Base-by-base conservation (phyloP, 2,797 vertebrate genomes). In the Zalophus californianus region DNA sequence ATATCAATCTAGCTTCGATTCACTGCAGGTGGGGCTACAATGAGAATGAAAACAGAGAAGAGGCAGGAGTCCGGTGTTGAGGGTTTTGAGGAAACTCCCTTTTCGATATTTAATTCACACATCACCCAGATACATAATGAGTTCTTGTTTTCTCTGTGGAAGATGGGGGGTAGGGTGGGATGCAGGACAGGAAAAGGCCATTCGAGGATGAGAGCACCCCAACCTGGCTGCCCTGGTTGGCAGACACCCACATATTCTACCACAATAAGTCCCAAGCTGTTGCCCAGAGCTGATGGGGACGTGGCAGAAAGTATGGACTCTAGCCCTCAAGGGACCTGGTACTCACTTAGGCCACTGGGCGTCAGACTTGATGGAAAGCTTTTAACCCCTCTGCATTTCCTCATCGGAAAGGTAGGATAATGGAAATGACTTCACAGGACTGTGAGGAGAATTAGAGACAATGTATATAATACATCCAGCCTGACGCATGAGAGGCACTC, bases 1-100 rank as follows among this genome's bases (percentile, higher is more conserved):
- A 48, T 1, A 4, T 48, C 38, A n/a, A 5, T 52, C 12, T 62
- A 21, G 4, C n/a, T 86, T 93, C 25, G 3, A 41, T 52, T 95
- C 48, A 38, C 10, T 38, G 3, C 15, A 54, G 9, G 21, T 29
- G 18, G 35, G 13, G 6, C 52, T 11, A 3, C 18, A 44, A 38
- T 20, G 27, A 91, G 23, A 80, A 8, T 25, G 29, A 75, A 25
- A 25, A 5, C 10, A 90, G 32, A 58, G 14, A 48, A 29, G 13
- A 18, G 25, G 10, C 23, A n/a, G 35, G 23, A 23, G 20, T 1
- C 20, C 2, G 0, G 0, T 0, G 3, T 14, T 2, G 21, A 9
- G 10, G 12, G 18, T 38, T n/a, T 7, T 1, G 27, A 27, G 5
- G 50, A 25, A 41, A 9, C 0, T 58, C 11, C 60, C 35, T 25